Percentiles rank a stretch among this genome's conserved stretches.
Evolutionary conservation across 2,888 invertebrate genomes (phyloP).

Genomic region (Listrodromus nycthemerus): DNA sequence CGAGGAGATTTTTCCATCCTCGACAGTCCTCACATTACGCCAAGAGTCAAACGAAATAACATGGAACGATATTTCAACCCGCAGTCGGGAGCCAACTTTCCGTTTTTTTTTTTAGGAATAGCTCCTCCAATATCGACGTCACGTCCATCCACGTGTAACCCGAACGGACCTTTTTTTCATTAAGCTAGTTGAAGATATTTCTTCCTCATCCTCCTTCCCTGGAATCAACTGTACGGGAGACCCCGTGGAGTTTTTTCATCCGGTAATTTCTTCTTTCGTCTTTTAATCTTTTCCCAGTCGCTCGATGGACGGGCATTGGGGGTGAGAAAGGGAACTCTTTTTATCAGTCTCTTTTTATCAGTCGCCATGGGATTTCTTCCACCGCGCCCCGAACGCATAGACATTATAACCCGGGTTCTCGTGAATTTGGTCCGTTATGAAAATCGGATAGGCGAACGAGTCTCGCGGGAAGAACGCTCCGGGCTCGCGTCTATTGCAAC

Average conservation of each 20-base stretch:
- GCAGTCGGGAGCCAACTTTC: background rate
- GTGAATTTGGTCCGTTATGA: conserved; percentile 70
- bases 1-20: conserved; percentile 10
- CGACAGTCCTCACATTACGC: conserved; percentile 28
- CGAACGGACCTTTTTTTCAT: background rate
- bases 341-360: conserved; percentile 3
- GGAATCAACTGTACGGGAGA: conserved; percentile 1
- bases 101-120: background rate
- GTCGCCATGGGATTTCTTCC: background rate
- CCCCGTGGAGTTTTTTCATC: background rate
- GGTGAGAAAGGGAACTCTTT: background rate
- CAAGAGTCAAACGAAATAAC: conserved; percentile 39
- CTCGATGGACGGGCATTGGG: background rate
- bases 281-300: conserved; percentile 7
- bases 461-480: conserved; percentile 55
- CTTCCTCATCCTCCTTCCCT: background rate
- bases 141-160: background rate
- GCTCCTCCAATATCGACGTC: background rate
- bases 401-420: conserved; percentile 52
- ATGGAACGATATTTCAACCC: conserved; percentile 2
- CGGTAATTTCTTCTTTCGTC: conserved; percentile 20
- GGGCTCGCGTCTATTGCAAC: conserved; percentile 8
- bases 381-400: conserved; percentile 11
- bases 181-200: conserved; percentile 2
- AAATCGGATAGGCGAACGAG: conserved; percentile 69